phyloP scores from a whole-genome alignment of 2,797 vertebrate genomes.

The Siniperca undulata region DNA sequence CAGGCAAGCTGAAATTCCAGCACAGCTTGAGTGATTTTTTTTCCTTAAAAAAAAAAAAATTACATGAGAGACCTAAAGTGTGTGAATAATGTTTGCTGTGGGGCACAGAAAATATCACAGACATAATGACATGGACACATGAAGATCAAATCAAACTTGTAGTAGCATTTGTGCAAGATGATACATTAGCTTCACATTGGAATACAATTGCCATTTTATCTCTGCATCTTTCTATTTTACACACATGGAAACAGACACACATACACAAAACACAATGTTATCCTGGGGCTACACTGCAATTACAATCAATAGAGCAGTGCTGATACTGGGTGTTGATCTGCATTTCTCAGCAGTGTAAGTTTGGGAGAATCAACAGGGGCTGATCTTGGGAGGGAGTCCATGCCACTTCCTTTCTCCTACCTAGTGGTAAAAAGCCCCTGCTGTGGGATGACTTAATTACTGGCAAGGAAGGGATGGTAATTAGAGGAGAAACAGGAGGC shows the following conservation, averaged over 20 bases:
- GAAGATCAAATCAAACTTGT: conserved; percentile 2
- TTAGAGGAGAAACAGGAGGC: conserved; percentile 85
- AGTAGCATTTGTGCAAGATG: background rate
- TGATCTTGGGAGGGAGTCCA: conserved; percentile 65
- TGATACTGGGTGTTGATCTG: conserved; percentile 41
- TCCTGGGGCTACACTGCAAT: conserved; percentile 39
- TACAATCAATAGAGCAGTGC: conserved; percentile 40
- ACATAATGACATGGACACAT: background rate
- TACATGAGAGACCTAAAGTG: background rate
- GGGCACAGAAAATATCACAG: background rate
- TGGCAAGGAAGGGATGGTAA: conserved; percentile 83
- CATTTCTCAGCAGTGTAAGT: conserved; percentile 50
- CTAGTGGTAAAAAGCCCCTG: conserved; percentile 80
- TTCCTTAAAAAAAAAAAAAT: background rate
- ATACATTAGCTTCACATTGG: background rate
- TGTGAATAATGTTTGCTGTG: background rate
- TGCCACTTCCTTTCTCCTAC: conserved; percentile 75
- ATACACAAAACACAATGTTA: background rate
- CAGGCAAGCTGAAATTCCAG: conserved; percentile 35
- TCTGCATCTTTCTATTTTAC: conserved; percentile 11
- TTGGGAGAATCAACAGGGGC: conserved; percentile 64
- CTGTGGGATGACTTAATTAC: conserved; percentile 85
- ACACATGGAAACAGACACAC: conserved; percentile 15
- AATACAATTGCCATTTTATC: conserved; percentile 1
- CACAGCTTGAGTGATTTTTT: conserved; percentile 38